These are phyloP conservation scores for Matsumyia berberina DNA, from an alignment of 2,888 invertebrate species.

Conservation along the genomic window DNA sequence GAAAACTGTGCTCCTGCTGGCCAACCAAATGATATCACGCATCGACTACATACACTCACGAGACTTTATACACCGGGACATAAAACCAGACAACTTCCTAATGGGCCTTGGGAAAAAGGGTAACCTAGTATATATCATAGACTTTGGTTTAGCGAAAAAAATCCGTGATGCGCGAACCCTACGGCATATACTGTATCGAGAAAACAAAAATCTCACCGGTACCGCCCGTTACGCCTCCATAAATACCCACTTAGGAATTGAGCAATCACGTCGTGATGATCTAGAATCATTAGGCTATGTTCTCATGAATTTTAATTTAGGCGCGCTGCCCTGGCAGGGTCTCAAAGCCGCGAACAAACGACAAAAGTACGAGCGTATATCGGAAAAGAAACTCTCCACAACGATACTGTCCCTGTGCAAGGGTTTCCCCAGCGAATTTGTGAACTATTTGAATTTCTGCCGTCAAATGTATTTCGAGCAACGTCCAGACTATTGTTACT, in stretches of 20 bases:
- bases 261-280: constrained; percentile 99
- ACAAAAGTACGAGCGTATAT: constrained; percentile 99
- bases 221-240: constrained; percentile 99
- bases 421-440: constrained; percentile 95
- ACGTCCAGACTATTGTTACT: constrained; percentile 98
- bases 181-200: constrained; percentile 98
- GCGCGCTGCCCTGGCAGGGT: constrained; percentile 99
- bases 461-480: constrained; percentile 98
- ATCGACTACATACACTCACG: constrained; percentile 99
- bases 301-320: constrained; percentile 99
- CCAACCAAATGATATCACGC: constrained; percentile 98
- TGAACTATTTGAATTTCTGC: constrained; percentile 98
- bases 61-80: constrained; percentile 98
- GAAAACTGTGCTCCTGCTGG: constrained; percentile 98
- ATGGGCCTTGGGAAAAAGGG: constrained; percentile 99
- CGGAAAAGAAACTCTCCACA: constrained; percentile 99
- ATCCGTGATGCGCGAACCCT: constrained; percentile 97
- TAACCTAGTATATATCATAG: constrained; percentile 99
- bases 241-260: constrained; percentile 99
- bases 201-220: constrained; percentile 99
- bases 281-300: constrained; percentile 99
- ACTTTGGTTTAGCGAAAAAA: constrained; percentile 99
- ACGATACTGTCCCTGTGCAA: constrained; percentile 93
- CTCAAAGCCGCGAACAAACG: constrained; percentile 99
- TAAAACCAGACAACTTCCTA: constrained; percentile 98